Conservation (phyloP, 2,888 invertebrate species). For the Bhutanitis thaidina region DNA sequence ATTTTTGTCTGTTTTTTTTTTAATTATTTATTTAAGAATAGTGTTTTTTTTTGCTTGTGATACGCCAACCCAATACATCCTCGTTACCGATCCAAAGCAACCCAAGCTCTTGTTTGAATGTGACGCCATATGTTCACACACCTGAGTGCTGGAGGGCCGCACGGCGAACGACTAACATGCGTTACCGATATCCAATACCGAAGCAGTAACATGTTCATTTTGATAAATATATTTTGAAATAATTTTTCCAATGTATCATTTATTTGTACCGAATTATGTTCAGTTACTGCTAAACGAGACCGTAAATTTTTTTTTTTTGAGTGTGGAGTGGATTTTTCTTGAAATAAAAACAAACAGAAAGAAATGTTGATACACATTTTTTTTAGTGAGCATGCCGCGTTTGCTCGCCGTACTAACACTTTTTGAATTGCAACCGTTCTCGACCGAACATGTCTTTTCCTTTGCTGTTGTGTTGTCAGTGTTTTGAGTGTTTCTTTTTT, state of each 20-base stretch:
- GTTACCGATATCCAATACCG: constrained; percentile 45
- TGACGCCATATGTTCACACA: constrained; percentile 39
- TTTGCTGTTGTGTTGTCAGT: constrained; percentile 69
- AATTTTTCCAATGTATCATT: constrained; percentile 47
- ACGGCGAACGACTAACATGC: constrained; percentile 61
- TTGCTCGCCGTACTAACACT: constrained; percentile 61
- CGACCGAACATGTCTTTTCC: constrained; percentile 57
- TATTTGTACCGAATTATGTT: constrained; percentile 53
- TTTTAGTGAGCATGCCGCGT: constrained; percentile 64
- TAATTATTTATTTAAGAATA: constrained; percentile 50
- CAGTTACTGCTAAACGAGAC: constrained; percentile 64
- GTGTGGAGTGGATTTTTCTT: constrained; percentile 77
- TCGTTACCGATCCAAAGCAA: constrained; percentile 66
- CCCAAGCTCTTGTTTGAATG: constrained; percentile 47
- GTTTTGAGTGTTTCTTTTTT: constrained; percentile 50
- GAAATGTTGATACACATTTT: constrained; percentile 35
- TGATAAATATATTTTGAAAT: constrained; percentile 25
- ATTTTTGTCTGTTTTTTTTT: constrained; percentile 45
- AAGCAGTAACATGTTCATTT: constrained; percentile 58
- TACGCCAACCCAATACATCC: constrained; percentile 70
- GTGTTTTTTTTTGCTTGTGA: constrained; percentile 75
- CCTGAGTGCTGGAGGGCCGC: constrained; percentile 40
- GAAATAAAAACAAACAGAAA: constrained; percentile 33
- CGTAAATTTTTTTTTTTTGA: constrained; percentile 59
- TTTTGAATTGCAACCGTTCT: constrained; percentile 34